These are phyloP conservation scores for Phalacrocorax pelagicus DNA, from an alignment of 2,113 vertebrate genomes.

Conservation along the genomic window DNA sequence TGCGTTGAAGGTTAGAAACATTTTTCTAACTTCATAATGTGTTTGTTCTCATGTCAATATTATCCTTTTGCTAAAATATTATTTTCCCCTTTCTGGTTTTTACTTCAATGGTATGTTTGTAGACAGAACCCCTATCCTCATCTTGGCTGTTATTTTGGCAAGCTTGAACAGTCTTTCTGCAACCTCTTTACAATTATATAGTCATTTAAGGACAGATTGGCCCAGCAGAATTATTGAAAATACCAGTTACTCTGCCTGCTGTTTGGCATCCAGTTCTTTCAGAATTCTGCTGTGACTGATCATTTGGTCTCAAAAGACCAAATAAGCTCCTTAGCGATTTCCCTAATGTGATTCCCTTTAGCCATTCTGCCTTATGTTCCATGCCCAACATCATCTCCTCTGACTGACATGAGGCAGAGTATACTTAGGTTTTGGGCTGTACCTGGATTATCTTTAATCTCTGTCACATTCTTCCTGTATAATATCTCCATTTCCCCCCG, in stretches of 20 bases:
- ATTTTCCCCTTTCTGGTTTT: neutral
- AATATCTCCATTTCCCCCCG: neutral
- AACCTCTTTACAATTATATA: neutral
- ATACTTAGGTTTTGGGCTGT: neutral
- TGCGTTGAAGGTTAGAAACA: neutral
- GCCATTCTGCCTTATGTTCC: neutral
- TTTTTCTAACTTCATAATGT: neutral
- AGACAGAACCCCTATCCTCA: neutral
- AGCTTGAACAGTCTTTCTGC: neutral
- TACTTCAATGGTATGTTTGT: neutral
- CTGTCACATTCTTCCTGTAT: neutral
- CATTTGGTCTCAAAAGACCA: slow-evolving; percentile 4
- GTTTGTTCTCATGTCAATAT: neutral
- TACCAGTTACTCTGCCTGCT: neutral
- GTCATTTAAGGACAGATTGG: neutral
- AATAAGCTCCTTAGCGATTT: slow-evolving; percentile 33
- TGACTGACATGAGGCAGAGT: neutral
- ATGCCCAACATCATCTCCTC: neutral
- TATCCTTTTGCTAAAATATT: neutral
- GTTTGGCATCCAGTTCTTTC: neutral
- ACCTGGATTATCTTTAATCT: slow-evolving; percentile 14
- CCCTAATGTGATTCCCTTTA: neutral
- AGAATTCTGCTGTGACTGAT: neutral
- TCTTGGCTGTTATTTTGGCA: neutral
- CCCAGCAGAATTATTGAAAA: neutral